Evolutionary conservation across 2,113 vertebrate genomes (phyloP).

Genomic region (Coryphaenoides rupestris): DNA sequence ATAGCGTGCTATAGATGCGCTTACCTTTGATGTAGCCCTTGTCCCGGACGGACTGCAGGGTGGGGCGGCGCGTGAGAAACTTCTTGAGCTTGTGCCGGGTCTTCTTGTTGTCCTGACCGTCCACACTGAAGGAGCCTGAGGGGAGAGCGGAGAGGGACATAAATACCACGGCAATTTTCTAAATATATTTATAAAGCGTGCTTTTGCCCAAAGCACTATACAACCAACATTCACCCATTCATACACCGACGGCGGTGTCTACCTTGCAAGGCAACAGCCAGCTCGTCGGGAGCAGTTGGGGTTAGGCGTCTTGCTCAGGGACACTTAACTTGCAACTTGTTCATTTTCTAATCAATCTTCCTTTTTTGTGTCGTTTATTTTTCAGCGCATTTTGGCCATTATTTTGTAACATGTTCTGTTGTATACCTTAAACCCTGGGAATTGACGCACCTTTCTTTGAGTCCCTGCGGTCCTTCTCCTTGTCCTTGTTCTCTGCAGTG

Average conservation of each 20-base stretch:
- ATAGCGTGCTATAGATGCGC: background rate
- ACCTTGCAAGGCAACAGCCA: too few relatives aligned
- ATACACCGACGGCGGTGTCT: too few relatives aligned
- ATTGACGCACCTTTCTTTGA: constrained; percentile 78
- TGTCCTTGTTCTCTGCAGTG: constrained; percentile 84
- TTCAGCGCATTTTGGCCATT: too few relatives aligned
- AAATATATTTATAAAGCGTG: too few relatives aligned
- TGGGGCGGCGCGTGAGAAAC: constrained; percentile 90
- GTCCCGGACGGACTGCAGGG: constrained; percentile 91
- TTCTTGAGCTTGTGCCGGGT: constrained; percentile 93
- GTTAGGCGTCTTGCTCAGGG: too few relatives aligned
- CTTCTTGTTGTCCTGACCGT: constrained; percentile 88
- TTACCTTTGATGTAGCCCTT: constrained; percentile 97
- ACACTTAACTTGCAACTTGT: too few relatives aligned
- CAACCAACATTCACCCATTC: too few relatives aligned
- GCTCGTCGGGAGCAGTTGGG: too few relatives aligned
- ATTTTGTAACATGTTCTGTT: too few relatives aligned
- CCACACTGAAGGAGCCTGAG: constrained; percentile 78
- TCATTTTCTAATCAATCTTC: too few relatives aligned
- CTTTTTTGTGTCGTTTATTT: too few relatives aligned
- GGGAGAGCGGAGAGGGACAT: constrained; percentile 17
- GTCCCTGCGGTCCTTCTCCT: constrained; percentile 81
- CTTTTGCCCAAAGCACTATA: too few relatives aligned
- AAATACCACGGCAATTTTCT: constrained; percentile 20
- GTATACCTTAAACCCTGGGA: constrained; percentile 8